These are phyloP conservation scores for Chrysocyon brachyurus DNA, from an alignment of 2,797 vertebrate species.

Conservation along the genomic window DNA sequence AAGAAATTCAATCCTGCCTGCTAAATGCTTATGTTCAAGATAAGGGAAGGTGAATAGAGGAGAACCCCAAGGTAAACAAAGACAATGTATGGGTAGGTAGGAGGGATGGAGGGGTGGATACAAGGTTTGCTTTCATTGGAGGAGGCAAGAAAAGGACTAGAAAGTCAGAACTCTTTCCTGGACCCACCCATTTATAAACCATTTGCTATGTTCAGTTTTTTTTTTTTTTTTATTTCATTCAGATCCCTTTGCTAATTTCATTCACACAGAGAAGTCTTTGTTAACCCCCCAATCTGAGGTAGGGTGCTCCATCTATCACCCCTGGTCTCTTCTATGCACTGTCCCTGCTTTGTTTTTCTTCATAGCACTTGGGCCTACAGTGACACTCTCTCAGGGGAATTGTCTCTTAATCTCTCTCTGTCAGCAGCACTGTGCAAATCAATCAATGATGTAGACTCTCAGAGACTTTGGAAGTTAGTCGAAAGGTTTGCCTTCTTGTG, in stretches of 20 bases:
- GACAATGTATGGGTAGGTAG: not conserved
- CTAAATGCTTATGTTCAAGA: not conserved
- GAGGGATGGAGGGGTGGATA: not conserved
- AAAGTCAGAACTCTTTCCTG: not conserved
- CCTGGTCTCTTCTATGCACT: not conserved
- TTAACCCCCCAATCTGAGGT: not conserved
- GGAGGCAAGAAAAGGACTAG: not conserved
- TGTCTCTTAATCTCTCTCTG: not conserved
- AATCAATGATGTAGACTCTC: not conserved
- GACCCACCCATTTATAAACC: not conserved
- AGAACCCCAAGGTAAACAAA: not conserved
- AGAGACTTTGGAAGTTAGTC: not conserved
- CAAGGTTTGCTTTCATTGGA: not conserved
- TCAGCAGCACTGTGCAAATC: not conserved
- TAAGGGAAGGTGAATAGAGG: not conserved
- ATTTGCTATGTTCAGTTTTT: not conserved
- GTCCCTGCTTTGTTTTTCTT: not conserved
- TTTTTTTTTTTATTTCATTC: not conserved
- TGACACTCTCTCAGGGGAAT: not conserved
- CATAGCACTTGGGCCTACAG: not conserved
- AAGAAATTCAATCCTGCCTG: not conserved
- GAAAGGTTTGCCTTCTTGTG: conserved; percentile 20
- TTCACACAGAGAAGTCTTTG: not conserved
- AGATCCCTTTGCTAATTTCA: not conserved
- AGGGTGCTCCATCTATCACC: not conserved